phyloP scores from a whole-genome alignment of 2,113 vertebrate genomes.

The Erythrocercus mccallii region DNA sequence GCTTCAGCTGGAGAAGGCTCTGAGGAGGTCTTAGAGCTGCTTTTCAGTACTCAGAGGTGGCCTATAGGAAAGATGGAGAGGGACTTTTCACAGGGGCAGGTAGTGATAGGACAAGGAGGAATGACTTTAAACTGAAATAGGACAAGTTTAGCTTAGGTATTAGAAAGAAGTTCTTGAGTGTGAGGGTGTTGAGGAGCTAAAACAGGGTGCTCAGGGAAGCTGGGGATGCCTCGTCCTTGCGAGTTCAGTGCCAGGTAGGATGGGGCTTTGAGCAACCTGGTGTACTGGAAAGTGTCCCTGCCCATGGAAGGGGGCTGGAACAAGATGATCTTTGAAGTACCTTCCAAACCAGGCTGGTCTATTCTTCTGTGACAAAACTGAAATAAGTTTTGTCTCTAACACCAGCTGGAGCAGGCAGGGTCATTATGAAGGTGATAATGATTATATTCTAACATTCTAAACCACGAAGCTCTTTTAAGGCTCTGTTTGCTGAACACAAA shows the following conservation, averaged over 20 bases:
- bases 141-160: background rate
- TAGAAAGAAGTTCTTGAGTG: background rate
- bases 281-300: background rate
- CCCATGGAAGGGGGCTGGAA: background rate
- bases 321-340: background rate
- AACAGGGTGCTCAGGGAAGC: background rate
- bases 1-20: background rate
- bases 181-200: background rate
- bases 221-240: background rate
- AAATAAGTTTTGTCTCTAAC: background rate
- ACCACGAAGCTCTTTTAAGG: background rate
- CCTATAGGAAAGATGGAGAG: background rate
- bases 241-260: background rate
- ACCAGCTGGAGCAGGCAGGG: background rate
- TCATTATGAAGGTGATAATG: background rate
- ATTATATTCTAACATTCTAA: background rate
- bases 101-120: too few species aligned
- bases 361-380: background rate
- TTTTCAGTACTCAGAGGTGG: background rate
- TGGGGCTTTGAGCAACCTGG: background rate
- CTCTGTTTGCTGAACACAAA: background rate
- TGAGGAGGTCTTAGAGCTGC: too few species aligned
- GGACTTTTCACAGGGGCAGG: background rate
- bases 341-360: background rate
- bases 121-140: background rate